These are phyloP conservation scores for Temnothorax ravouxi DNA, from an alignment of 2,888 invertebrate genomes.

Conservation along the genomic window DNA sequence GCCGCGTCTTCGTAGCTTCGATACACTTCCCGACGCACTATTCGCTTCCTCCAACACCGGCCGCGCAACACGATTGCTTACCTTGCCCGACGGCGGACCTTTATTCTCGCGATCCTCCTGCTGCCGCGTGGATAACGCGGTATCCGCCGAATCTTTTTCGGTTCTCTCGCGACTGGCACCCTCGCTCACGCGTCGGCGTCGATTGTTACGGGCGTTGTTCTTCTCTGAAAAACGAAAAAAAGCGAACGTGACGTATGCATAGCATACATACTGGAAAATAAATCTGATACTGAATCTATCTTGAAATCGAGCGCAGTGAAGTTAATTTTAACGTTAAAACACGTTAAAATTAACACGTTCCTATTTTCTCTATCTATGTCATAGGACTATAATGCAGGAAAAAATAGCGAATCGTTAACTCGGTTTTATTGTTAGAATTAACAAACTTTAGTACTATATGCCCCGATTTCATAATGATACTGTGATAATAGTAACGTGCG, in stretches of 20 bases:
- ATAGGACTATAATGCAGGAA: background rate
- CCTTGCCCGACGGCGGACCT: slow-evolving; percentile 81
- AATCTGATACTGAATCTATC: background rate
- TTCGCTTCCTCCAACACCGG: slow-evolving; percentile 84
- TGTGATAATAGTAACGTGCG: background rate
- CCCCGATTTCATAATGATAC: background rate
- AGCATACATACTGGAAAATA: background rate
- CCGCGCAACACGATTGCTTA: slow-evolving; percentile 80
- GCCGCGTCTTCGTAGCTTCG: slow-evolving; percentile 82
- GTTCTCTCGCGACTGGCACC: slow-evolving; percentile 79
- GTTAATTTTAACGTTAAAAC: slow-evolving; percentile 7
- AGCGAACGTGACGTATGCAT: background rate
- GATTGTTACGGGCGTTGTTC: slow-evolving; percentile 79
- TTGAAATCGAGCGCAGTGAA: background rate
- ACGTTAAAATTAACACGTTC: background rate
- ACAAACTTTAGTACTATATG: slow-evolving; percentile 1
- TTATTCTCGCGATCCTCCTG: slow-evolving; percentile 85
- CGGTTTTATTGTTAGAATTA: background rate
- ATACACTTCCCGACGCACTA: slow-evolving; percentile 75
- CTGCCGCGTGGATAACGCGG: slow-evolving; percentile 75
- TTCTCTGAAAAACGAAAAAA: slow-evolving; percentile 81
- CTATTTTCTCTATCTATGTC: background rate
- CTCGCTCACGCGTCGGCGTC: slow-evolving; percentile 82
- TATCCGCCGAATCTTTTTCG: slow-evolving; percentile 72
- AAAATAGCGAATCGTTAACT: slow-evolving; percentile 19